Evolutionary conservation across 2,797 vertebrate genomes (phyloP), one percentile per base, ranked within the genome.

Genomic region (Pseudochaenichthys georgianus): DNA sequence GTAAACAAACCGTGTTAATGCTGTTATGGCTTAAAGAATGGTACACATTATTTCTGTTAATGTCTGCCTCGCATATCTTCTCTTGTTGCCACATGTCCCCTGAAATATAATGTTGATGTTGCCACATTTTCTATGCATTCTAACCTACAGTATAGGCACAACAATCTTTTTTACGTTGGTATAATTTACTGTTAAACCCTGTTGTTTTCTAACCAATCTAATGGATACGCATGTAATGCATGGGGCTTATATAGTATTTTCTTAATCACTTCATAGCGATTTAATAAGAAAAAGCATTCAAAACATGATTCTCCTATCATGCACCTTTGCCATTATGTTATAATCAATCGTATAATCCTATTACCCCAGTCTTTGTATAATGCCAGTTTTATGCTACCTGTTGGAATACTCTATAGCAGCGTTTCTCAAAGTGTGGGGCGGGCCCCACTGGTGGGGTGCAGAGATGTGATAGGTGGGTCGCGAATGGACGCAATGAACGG

Each of bases 1-100:
- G 46, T 74, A 76, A 58, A 58, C 70, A 88, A 87, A 84, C 78
- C 73, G 64, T 83, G 80, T 78, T 67, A 38, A 54, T 50, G 61
- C 81, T 73, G 34, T 77, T 76, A 70, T 67, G 42, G 65, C 46
- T 60, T 75, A 58, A 46, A 65, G 68, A 8, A 23, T 21, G n/a
- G 16, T 38, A 12, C 13, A 16, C 58, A 53, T 69, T 34, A 71
- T 75, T 67, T 68, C 45, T 69, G 53, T 34, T 41, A 60, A 75
- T 60, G 52, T 68, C 65, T 71, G 17, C 21, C 63, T 63, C 31
- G n/a, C 53, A 45, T 47, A 43, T 58, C 13, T 51, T 13, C 42
- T 64, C 7, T 71, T n/a, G 15, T 55, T 47, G 12, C 38, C 15
- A 46, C 34, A 31, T 16, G 28, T 55, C 9, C 13, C 16, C 42